Percentiles rank a stretch among this genome's conserved stretches.
phyloP scores from a whole-genome alignment of 2,113 vertebrate genomes.

The Gulo gulo region DNA sequence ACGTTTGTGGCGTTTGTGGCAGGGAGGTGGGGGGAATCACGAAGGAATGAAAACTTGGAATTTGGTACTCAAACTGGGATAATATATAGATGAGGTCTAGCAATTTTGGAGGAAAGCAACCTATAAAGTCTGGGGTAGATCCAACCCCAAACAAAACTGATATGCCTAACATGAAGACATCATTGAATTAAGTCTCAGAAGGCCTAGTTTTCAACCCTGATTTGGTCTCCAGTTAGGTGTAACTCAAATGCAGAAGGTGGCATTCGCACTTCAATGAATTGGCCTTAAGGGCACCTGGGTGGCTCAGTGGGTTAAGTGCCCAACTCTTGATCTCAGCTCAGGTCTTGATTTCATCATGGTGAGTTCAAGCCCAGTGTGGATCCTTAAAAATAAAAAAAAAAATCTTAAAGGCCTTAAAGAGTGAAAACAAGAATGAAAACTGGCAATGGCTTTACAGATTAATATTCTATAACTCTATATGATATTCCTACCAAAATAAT shows the following conservation, averaged over 20 bases:
- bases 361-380: neutral
- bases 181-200: neutral
- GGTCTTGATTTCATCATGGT: neutral
- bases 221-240: neutral
- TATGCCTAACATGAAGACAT: constrained; percentile 9
- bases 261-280: neutral
- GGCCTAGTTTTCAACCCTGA: neutral
- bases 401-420: neutral
- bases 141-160: neutral
- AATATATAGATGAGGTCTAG: neutral
- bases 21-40: neutral
- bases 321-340: neutral
- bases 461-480: neutral
- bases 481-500: neutral
- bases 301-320: neutral
- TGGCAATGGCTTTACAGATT: neutral
- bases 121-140: neutral
- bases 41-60: constrained; percentile 13
- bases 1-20: neutral
- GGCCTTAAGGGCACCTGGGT: neutral
- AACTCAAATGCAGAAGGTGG: neutral
- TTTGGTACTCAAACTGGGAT: neutral
- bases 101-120: neutral
- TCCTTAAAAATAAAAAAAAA: neutral
- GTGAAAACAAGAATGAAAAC: neutral